phyloP scores from a whole-genome alignment of 2,888 invertebrate genomes.

The Ecdyonurus torrentis region DNA sequence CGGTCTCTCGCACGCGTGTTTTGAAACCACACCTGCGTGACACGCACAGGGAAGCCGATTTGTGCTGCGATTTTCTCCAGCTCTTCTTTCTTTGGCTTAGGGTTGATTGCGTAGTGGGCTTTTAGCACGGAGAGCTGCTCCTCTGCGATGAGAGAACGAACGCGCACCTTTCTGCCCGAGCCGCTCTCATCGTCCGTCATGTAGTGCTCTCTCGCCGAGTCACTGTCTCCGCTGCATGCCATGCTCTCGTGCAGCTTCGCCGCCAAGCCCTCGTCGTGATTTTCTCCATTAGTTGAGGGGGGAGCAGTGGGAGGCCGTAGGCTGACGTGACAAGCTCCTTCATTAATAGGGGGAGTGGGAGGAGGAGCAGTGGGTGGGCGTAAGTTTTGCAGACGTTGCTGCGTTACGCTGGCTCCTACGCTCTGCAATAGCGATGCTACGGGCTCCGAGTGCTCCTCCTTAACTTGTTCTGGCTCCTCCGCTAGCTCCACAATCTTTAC shows the following conservation, averaged over 20 bases:
- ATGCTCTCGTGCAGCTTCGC: constrained; percentile 56
- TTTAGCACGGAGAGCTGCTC: constrained; percentile 82
- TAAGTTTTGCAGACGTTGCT: constrained; percentile 50
- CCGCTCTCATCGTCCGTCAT: constrained; percentile 15
- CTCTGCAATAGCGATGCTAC: constrained; percentile 57
- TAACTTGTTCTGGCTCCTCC: constrained; percentile 10
- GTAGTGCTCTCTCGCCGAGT: constrained; percentile 45
- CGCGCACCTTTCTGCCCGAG: constrained; percentile 62
- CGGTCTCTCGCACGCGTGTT: constrained; percentile 83
- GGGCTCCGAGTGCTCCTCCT: constrained; percentile 10
- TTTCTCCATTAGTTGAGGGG: too few relatives aligned
- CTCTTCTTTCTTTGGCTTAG: constrained; percentile 87
- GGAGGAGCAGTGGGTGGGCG: constrained; percentile 22
- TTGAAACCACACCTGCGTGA: constrained; percentile 78
- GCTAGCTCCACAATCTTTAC: too few relatives aligned
- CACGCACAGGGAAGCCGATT: constrained; percentile 37
- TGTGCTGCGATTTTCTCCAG: constrained; percentile 72
- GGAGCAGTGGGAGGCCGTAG: too few relatives aligned
- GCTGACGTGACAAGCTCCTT: too few relatives aligned
- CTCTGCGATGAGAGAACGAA: constrained; percentile 85
- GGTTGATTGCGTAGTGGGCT: constrained; percentile 76
- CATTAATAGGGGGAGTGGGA: neutral
- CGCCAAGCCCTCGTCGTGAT: constrained; percentile 42
- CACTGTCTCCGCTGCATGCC: constrained; percentile 32
- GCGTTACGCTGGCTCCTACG: constrained; percentile 56